phyloP scores from a whole-genome alignment of 2,888 invertebrate genomes.

The Mongoloraphidia duomilia region DNA sequence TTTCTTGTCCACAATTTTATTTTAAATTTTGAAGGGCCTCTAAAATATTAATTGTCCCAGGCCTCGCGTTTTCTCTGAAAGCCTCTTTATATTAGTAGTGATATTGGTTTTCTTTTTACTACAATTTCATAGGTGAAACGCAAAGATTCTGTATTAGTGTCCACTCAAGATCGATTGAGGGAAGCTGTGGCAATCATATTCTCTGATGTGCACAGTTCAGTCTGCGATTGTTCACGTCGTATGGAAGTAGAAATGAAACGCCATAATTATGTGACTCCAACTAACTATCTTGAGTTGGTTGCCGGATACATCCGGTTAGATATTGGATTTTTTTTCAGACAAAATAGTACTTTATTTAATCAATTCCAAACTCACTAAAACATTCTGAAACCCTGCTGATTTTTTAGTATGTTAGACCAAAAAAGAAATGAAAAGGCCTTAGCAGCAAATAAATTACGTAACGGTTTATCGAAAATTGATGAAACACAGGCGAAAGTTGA shows the following conservation, averaged over 20 bases:
- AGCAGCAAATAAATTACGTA: slow-evolving; percentile 64
- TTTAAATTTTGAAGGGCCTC: no score
- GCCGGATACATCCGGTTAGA: slow-evolving; percentile 65
- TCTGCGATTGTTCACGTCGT: slow-evolving; percentile 50
- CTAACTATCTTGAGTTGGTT: slow-evolving; percentile 75
- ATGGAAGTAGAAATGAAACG: slow-evolving; percentile 69
- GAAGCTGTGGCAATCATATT: slow-evolving; percentile 58
- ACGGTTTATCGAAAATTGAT: slow-evolving; percentile 74
- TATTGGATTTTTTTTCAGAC: neutral
- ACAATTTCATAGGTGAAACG: slow-evolving; percentile 19
- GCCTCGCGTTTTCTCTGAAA: no score
- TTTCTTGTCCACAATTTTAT: no score
- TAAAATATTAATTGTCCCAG: no score
- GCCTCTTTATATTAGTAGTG: no score
- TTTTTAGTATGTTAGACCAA: slow-evolving; percentile 46
- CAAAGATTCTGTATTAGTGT: slow-evolving; percentile 23
- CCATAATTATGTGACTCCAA: slow-evolving; percentile 78
- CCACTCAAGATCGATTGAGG: slow-evolving; percentile 43
- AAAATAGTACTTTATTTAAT: neutral
- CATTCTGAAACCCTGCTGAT: slow-evolving; percentile 3
- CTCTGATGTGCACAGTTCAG: slow-evolving; percentile 70
- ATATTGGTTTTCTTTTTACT: slow-evolving; percentile 5
- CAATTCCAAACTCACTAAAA: neutral
- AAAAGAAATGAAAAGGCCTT: slow-evolving; percentile 58
- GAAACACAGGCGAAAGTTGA: slow-evolving; percentile 71